Percentiles rank a stretch among this genome's conserved stretches.
Evolutionary conservation across 1,140 invertebrate species (phyloP).

Genomic region (Nephila pilipes): DNA sequence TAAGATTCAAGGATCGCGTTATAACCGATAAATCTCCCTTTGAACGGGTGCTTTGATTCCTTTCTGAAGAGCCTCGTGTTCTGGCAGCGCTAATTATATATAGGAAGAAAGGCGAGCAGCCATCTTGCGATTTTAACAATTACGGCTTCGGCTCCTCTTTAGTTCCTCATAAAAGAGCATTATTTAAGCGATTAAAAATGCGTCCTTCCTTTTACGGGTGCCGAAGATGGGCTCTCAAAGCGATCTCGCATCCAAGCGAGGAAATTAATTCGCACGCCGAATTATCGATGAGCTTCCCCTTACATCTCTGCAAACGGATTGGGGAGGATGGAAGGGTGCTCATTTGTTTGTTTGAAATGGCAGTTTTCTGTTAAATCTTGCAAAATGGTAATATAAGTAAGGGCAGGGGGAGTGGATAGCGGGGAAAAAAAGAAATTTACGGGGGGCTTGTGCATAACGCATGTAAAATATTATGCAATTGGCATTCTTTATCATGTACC

Average conservation of each 20-base stretch:
- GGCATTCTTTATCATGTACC: too few species aligned
- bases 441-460: too few species aligned
- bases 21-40: slow-evolving; percentile 19
- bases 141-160: background rate
- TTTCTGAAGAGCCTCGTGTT: background rate
- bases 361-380: too few species aligned
- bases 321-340: too few species aligned
- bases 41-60: slow-evolving; percentile 29
- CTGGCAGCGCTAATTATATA: slow-evolving; percentile 3
- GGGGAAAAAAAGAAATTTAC: too few species aligned
- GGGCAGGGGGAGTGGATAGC: too few species aligned
- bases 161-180: slow-evolving; percentile 26
- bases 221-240: background rate
- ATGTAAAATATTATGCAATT: too few species aligned
- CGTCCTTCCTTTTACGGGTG: background rate
- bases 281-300: background rate
- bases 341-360: too few species aligned
- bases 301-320: background rate
- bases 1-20: background rate
- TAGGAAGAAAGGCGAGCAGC: background rate
- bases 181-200: slow-evolving; percentile 56
- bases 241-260: background rate
- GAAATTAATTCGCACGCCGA: background rate
- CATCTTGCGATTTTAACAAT: slow-evolving; percentile 35
- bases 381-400: too few species aligned